Base-by-base conservation (phyloP, 2,797 vertebrate species). In the Notolepis coatsorum region DNA sequence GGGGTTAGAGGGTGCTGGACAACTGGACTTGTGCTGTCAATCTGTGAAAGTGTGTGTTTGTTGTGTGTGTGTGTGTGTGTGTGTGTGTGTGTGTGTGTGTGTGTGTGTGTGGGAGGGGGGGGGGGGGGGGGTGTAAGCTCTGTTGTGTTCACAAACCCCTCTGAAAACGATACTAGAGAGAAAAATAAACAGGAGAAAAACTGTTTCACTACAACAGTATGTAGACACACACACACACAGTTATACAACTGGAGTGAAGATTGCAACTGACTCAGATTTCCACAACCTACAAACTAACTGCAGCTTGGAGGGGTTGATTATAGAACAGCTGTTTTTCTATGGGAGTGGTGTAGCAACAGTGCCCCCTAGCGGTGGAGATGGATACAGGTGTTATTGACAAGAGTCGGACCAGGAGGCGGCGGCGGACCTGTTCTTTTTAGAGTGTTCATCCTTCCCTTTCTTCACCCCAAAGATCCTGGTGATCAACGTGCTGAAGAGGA, bases 381-480 rank as follows among this genome's bases (percentile, higher is more conserved):
- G 30, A 13, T 13, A 5, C 15, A 12, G 35, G 13, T n/a, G 13
- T 33, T 33, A 33, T 33, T 2, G 30, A 33, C 7, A 31, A 31
- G 31, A 25, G 21, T 9, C 10, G 42, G 6, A n/a, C 7, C 27
- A 21, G 27, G 33, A 49, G 57, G 41, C 33, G 39, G 59, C 17
- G 9, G 39, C 80, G 13, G 84, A 99, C 97, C 95, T 96, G 85
- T 99, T 99, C 91, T 97, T 98, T 80, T 97, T 97, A 0, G 95
- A 96, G 88, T 94, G 94, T 82, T 99, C 97, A 61, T 98, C 97
- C 71, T 95, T 98, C 73, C 91, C 96, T 81, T 93, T 95, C 91
- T 98, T 97, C 82, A 98, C 97, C 51, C 97, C 96, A 89, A 99
- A 99, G 86, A 98, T 97, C 87, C 97, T 92, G 2, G 97, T 98